Conservation (phyloP, 2,113 vertebrate genomes). For the Salminus brasiliensis region DNA sequence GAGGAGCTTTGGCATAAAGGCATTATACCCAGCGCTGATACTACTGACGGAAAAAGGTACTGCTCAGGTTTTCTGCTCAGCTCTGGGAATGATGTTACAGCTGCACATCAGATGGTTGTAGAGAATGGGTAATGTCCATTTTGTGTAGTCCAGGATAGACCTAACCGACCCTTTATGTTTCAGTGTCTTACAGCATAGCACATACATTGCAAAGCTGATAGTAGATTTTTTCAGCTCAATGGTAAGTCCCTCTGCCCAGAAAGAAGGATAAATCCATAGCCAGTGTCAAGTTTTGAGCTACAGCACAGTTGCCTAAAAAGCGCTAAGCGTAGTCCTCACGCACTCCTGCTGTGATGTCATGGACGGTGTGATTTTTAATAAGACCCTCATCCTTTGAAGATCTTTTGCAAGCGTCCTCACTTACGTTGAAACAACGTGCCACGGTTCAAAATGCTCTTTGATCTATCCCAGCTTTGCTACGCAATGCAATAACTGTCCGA, state of each 20-base stretch:
- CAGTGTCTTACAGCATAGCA: not conserved
- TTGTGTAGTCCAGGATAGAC: not conserved
- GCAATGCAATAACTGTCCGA: constrained; percentile 57
- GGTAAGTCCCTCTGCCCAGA: not conserved
- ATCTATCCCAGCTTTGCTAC: constrained; percentile 55
- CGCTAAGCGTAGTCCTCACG: constrained; percentile 26
- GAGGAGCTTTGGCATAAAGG: constrained; percentile 6
- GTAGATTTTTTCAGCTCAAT: not conserved
- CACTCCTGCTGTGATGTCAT: constrained; percentile 29
- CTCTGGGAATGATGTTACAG: not conserved
- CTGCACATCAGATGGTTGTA: not conserved
- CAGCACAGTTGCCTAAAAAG: not conserved
- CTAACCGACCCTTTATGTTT: too few species aligned
- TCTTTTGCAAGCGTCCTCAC: constrained; percentile 58
- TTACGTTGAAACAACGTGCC: constrained; percentile 61
- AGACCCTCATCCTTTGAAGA: constrained; percentile 69
- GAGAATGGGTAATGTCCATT: not conserved
- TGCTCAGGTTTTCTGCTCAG: too few species aligned
- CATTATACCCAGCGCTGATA: not conserved
- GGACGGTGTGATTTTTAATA: constrained; percentile 55
- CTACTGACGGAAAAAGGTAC: not conserved
- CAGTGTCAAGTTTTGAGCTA: not conserved
- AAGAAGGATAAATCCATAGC: not conserved
- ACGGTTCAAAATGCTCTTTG: constrained; percentile 69
- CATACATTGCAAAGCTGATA: not conserved